A percentile compares a stretch with the other conserved stretches of the same genome.
phyloP scores from a whole-genome alignment of 2,113 vertebrate species.

The Etheostoma spectabile region DNA sequence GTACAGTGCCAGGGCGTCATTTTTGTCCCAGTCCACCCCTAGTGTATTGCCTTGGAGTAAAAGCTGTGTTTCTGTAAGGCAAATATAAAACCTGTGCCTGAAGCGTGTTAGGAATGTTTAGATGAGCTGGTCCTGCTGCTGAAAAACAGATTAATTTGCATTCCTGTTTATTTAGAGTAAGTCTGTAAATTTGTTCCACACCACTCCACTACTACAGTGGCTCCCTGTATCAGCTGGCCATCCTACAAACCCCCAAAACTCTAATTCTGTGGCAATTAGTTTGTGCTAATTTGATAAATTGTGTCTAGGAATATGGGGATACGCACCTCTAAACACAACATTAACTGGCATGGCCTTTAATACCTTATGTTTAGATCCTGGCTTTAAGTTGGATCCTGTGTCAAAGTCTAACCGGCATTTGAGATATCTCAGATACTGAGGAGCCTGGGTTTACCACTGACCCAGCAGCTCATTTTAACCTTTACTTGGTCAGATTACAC shows the following conservation, averaged over 20 bases:
- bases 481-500: not conserved
- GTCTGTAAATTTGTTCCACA: not conserved
- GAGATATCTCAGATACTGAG: not conserved
- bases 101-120: not conserved
- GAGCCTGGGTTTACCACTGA: not conserved
- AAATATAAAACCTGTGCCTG: not conserved
- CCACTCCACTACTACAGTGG: not conserved
- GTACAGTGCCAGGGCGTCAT: too few relatives aligned
- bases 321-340: not conserved
- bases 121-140: conserved; percentile 11
- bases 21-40: too few relatives aligned
- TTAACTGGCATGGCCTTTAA: not conserved
- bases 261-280: not conserved
- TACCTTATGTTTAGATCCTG: not conserved
- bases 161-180: not conserved
- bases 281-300: not conserved
- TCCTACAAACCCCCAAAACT: not conserved
- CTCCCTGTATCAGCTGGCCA: not conserved
- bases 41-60: not conserved
- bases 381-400: not conserved
- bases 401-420: not conserved
- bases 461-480: not conserved
- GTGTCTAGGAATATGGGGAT: not conserved
- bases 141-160: not conserved
- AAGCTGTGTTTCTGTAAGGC: not conserved